Conservation (phyloP, 1,140 invertebrate genomes). For the Lepidurus arcticus region DNA sequence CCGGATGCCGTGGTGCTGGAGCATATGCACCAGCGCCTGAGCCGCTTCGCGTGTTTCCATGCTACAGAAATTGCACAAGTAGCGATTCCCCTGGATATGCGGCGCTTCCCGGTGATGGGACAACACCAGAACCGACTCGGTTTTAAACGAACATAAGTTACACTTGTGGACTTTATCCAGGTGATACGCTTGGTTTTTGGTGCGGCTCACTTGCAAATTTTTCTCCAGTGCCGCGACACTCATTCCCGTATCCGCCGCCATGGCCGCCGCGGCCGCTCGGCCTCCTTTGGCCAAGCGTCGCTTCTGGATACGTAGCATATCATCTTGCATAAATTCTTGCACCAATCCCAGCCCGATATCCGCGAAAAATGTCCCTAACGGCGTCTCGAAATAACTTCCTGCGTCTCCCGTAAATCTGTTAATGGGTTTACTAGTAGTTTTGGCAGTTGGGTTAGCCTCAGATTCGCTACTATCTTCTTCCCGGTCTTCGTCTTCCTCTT, state of each 20-base stretch:
- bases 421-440: conserved; percentile 1
- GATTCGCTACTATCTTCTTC: conserved; percentile 32
- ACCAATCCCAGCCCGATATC: conserved; percentile 86
- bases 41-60: conserved; percentile 74
- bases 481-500: conserved; percentile 36
- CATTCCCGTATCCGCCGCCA: conserved; percentile 61
- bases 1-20: conserved; percentile 74
- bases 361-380: conserved; percentile 85
- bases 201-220: conserved; percentile 79
- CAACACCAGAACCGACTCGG: conserved; percentile 79
- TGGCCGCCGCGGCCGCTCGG: conserved; percentile 45
- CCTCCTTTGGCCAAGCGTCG: conserved; percentile 55
- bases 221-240: conserved; percentile 72
- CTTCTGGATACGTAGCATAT: conserved; percentile 79
- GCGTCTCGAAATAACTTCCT: conserved; percentile 67
- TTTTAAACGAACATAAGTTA: conserved; percentile 86
- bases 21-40: conserved; percentile 87
- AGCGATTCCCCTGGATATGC: conserved; percentile 72
- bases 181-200: conserved; percentile 78
- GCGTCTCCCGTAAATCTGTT: conserved; percentile 31
- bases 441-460: conserved; percentile 25
- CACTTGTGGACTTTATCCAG: conserved; percentile 70
- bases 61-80: conserved; percentile 73
- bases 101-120: conserved; percentile 85
- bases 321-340: conserved; percentile 86